phyloP scores from a whole-genome alignment of 2,113 vertebrate genomes.

The Tringa solitaria region DNA sequence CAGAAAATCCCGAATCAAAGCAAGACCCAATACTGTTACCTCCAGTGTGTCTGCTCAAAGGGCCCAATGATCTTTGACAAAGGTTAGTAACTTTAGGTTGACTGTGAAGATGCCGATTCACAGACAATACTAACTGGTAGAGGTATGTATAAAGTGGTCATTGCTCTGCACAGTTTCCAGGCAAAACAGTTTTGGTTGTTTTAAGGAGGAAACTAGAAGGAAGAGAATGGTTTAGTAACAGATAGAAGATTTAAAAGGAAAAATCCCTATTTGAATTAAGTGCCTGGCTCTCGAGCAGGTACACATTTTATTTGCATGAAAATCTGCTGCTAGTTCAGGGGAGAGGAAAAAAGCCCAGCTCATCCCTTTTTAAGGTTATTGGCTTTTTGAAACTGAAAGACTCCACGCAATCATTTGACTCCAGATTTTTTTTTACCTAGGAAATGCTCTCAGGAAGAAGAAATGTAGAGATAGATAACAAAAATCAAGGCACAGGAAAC shows the following conservation, averaged over 20 bases:
- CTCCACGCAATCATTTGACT: not conserved
- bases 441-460: not conserved
- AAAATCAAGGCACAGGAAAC: not conserved
- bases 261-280: not conserved
- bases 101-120: not conserved
- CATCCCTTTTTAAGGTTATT: not conserved
- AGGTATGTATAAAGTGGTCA: not conserved
- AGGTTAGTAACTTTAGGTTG: not conserved
- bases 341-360: not conserved
- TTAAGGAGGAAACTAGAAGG: not conserved
- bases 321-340: not conserved
- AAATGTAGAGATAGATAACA: not conserved
- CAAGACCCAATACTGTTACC: not conserved
- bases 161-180: not conserved
- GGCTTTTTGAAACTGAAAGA: not conserved
- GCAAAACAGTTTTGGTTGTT: not conserved
- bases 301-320: not conserved
- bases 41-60: not conserved
- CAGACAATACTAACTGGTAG: not conserved
- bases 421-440: not conserved
- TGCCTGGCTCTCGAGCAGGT: not conserved
- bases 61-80: not conserved
- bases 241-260: not conserved
- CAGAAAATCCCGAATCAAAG: not conserved
- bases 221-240: not conserved